phyloP scores from a whole-genome alignment of 2,888 invertebrate species.

The Eristalis tenax region DNA sequence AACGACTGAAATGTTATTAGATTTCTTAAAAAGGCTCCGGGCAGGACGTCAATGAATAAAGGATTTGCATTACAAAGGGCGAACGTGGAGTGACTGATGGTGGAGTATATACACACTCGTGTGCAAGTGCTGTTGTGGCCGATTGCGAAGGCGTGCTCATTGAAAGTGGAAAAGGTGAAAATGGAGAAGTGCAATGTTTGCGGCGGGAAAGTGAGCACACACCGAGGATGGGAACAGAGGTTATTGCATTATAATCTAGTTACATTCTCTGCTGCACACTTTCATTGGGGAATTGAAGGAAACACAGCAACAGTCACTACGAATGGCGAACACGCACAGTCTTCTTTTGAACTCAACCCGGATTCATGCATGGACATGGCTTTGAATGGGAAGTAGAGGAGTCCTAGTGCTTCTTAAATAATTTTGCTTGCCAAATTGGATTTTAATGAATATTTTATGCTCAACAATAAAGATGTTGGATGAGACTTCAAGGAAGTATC shows the following conservation, averaged over 20 bases:
- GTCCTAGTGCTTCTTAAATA: too few species aligned
- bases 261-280: not conserved
- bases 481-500: too few species aligned
- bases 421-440: too few species aligned
- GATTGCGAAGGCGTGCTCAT: not conserved
- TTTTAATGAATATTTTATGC: too few species aligned
- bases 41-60: not conserved
- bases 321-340: too few species aligned
- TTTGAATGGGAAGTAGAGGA: too few species aligned
- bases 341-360: too few species aligned
- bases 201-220: not conserved
- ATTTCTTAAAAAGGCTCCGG: not conserved
- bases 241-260: not conserved
- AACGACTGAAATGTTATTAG: not conserved
- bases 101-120: not conserved
- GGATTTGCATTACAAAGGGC: slow-evolving; percentile 17
- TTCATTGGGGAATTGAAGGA: not conserved
- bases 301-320: too few species aligned
- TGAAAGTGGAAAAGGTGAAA: not conserved
- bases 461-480: too few species aligned
- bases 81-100: not conserved
- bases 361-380: too few species aligned
- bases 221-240: not conserved
- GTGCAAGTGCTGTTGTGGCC: not conserved
- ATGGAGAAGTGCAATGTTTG: not conserved